Conservation (phyloP, 2,797 vertebrate genomes). For the Valencia hispanica region DNA sequence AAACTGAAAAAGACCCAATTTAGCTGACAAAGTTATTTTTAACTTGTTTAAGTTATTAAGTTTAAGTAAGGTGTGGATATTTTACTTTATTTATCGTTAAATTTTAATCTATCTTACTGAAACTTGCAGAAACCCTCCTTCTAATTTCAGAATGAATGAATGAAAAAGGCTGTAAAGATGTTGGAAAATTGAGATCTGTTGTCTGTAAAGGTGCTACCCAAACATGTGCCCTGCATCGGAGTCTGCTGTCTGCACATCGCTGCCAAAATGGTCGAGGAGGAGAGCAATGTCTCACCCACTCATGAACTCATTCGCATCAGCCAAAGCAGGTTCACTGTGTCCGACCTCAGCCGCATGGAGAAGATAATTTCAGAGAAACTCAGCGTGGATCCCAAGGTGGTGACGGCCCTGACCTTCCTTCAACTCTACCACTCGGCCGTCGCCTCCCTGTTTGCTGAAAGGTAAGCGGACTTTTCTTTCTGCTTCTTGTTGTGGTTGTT, state of each 20-base stretch:
- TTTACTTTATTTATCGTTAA: too few species aligned
- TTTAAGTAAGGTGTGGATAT: too few species aligned
- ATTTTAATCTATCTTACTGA: too few species aligned
- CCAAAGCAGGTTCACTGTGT: conserved; percentile 97
- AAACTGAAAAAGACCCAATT: too few species aligned
- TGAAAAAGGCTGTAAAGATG: not conserved
- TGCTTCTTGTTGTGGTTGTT: not conserved
- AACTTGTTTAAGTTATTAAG: too few species aligned
- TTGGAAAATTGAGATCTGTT: not conserved
- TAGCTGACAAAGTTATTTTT: too few species aligned
- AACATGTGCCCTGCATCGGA: conserved; percentile 94
- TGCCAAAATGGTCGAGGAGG: conserved; percentile 88
- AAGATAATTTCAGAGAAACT: conserved; percentile 97
- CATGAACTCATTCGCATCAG: conserved; percentile 96
- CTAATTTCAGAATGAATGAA: not conserved
- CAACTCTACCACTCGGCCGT: conserved; percentile 92
- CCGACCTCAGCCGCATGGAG: conserved; percentile 95
- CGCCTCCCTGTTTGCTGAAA: conserved; percentile 85
- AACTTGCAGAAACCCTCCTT: not conserved
- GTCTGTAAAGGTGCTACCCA: conserved; percentile 88
- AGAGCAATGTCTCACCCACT: conserved; percentile 86
- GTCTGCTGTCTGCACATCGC: conserved; percentile 94
- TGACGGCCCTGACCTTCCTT: conserved; percentile 98
- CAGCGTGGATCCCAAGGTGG: conserved; percentile 90
- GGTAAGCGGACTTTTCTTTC: conserved; percentile 73